A percentile compares a stretch with the other conserved stretches of the same genome.
Conservation (phyloP, 2,113 vertebrate genomes). For the Mormyrus lacerda region DNA sequence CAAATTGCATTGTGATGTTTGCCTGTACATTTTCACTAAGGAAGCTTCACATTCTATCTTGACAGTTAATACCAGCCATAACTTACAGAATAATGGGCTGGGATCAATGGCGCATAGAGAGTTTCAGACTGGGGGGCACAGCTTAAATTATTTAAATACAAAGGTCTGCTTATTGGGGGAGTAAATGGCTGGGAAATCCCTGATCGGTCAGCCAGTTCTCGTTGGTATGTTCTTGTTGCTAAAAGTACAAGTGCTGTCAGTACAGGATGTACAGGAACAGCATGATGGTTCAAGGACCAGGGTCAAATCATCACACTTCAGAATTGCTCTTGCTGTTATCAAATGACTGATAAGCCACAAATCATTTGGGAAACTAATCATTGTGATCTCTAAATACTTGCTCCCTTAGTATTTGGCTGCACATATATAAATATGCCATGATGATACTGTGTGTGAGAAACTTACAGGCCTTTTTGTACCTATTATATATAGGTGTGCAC, state of each 20-base stretch:
- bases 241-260: neutral
- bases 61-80: neutral
- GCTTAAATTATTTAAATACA: neutral
- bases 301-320: neutral
- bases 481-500: neutral
- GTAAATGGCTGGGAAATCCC: neutral
- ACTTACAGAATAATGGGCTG: neutral
- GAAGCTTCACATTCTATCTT: neutral
- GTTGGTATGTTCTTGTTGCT: neutral
- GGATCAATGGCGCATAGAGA: neutral
- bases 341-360: neutral
- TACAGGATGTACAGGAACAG: neutral
- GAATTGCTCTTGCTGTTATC: neutral
- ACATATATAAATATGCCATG: neutral
- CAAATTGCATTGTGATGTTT: neutral
- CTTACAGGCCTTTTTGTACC: neutral
- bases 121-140: neutral
- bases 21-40: neutral
- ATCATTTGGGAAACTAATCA: neutral
- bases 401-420: neutral
- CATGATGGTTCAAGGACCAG: neutral
- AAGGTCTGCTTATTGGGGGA: neutral
- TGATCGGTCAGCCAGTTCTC: neutral
- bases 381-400: neutral
- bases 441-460: neutral